Evolutionary conservation across 2,888 invertebrate species (phyloP).

Genomic region (Leptura quadrifasciata): DNA sequence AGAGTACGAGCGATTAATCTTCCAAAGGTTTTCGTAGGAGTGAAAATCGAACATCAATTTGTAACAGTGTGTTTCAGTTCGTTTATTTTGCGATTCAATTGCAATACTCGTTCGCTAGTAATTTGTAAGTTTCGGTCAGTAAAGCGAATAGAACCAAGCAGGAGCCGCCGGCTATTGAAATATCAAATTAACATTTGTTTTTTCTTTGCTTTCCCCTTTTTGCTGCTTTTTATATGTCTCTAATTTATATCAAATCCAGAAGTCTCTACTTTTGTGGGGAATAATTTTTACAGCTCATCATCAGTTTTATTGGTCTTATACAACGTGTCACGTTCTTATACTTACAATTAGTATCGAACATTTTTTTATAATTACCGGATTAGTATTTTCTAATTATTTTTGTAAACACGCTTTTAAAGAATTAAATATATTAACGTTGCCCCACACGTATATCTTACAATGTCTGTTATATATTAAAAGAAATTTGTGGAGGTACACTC

Average conservation of each 20-base stretch:
- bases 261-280: neutral
- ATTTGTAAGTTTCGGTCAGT: constrained; percentile 41
- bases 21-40: constrained; percentile 17
- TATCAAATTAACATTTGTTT: constrained; percentile 35
- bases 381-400: too few species aligned
- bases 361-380: too few species aligned
- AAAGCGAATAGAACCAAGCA: constrained; percentile 26
- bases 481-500: too few species aligned
- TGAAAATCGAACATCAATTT: constrained; percentile 42
- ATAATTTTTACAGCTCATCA: neutral
- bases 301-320: neutral
- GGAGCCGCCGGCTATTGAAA: constrained; percentile 30
- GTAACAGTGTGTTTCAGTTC: constrained; percentile 41
- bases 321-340: too few species aligned
- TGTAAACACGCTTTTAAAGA: too few species aligned
- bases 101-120: constrained; percentile 30
- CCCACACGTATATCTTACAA: too few species aligned
- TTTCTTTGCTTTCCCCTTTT: constrained; percentile 14
- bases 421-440: too few species aligned
- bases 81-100: constrained; percentile 44
- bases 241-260: neutral
- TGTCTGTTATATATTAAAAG: too few species aligned
- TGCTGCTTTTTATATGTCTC: neutral
- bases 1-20: constrained; percentile 30
- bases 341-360: too few species aligned